Evolutionary conservation across 2,888 invertebrate species (phyloP), one percentile per base, ranked within the genome.

Genomic region (Athalia rosae): DNA sequence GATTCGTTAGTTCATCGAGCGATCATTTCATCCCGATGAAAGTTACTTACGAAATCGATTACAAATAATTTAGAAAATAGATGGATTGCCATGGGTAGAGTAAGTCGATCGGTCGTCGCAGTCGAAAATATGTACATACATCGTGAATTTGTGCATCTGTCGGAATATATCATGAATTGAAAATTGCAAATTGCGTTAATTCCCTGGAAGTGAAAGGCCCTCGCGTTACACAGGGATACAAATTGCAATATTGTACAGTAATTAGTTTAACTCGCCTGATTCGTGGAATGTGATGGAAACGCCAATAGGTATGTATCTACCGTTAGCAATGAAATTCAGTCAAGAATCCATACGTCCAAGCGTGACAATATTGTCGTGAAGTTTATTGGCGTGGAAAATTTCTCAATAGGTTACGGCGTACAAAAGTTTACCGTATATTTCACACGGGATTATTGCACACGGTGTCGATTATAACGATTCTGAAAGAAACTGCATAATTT

Each of bases 271-370:
- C 67, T 45, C 50, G 53, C 50, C 47, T 4, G 7, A 43, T 13
- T 58, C 13, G 6, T 71, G 71, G 71, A 56, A 71, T 71, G 71
- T 71, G 8, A 71, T 71, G 58, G 45, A 56, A 58, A 71, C 6
- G 11, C 9, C 53, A 64, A 43, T 11, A 53, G 13, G 6, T 50
- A 48, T 41, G 53, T 28, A 28, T 28, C 28, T 28, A 28, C 28
- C 28, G 28, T 28, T 28, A 28, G 28, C 28, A 28, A 28, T 28
- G 28, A 28, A 28, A 28, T 28, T 28, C 28, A 28, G 28, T 28
- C 28, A 28, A 28, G 28, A 28, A 28, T 28, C 28, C 28, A 28
- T 28, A 28, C 2, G 28, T 28, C 28, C 28, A 28, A 28, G 28
- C 28, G 28, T 28, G 28, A 28, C 28, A 28, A 2, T 28, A 28